phyloP scores from a whole-genome alignment of 1,140 invertebrate species.

The Leptinotarsa texana region DNA sequence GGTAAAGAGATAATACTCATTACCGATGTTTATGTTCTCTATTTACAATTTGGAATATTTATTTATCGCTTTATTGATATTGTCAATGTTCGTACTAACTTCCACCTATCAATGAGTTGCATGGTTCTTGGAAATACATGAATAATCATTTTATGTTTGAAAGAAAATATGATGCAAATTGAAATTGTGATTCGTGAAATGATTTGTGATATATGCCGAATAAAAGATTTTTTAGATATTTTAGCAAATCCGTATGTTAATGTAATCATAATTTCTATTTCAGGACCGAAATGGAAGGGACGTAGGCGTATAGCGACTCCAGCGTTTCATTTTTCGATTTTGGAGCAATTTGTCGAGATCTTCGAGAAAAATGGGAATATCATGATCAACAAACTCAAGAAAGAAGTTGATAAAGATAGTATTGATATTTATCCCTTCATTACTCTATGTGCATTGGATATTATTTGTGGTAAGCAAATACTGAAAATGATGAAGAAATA shows the following conservation, averaged over 20 bases:
- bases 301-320: constrained; percentile 75
- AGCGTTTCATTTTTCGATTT: constrained; percentile 82
- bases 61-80: too few species aligned
- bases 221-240: too few species aligned
- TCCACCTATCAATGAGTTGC: too few species aligned
- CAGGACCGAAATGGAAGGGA: constrained; percentile 61
- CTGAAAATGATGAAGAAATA: background rate
- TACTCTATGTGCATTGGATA: constrained; percentile 70
- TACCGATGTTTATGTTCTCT: too few species aligned
- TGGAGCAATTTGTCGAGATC: constrained; percentile 75
- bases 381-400: constrained; percentile 62
- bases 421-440: constrained; percentile 69
- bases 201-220: background rate
- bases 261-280: constrained; percentile 9
- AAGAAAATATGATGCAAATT: background rate
- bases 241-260: too few species aligned
- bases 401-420: constrained; percentile 55
- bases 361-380: constrained; percentile 70
- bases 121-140: too few species aligned
- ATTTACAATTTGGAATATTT: too few species aligned
- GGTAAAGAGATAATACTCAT: too few species aligned
- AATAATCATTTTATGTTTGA: too few species aligned
- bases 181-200: background rate
- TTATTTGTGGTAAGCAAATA: constrained; percentile 68
- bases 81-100: too few species aligned